Percentiles rank a stretch among this genome's conserved stretches.
Evolutionary conservation across 2,113 vertebrate genomes (phyloP).

Genomic region (Zosterops hypoxanthus): DNA sequence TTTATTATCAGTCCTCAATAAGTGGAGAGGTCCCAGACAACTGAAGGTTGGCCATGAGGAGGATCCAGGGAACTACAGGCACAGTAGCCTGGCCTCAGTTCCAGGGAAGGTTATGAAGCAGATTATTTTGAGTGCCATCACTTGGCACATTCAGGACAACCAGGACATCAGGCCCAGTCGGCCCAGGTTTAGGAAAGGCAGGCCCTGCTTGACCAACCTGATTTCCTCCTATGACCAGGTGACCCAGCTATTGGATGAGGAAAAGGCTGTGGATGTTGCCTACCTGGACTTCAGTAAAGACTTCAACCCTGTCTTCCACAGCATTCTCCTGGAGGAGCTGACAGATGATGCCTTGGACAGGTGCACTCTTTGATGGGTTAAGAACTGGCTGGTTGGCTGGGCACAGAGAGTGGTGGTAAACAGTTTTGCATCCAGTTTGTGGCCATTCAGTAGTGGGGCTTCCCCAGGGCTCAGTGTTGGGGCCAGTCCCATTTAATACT

Average conservation of each 20-base stretch:
- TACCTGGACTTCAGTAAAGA: not conserved
- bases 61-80: not conserved
- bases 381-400: not conserved
- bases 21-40: not conserved
- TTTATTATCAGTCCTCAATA: not conserved
- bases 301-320: not conserved
- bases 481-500: not conserved
- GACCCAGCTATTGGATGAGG: not conserved
- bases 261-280: not conserved
- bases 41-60: not conserved
- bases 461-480: not conserved
- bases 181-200: not conserved
- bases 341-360: accelerated
- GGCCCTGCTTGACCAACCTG: not conserved
- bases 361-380: not conserved
- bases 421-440: too few relatives aligned
- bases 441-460: not conserved
- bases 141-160: accelerated
- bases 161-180: not conserved
- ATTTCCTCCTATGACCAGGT: not conserved
- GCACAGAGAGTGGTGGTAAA: not conserved
- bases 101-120: not conserved
- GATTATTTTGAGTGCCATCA: not conserved
- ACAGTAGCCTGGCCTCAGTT: not conserved
- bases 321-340: not conserved